Conservation (phyloP, 2,888 invertebrate genomes). For the Eupithecia dodoneata region DNA sequence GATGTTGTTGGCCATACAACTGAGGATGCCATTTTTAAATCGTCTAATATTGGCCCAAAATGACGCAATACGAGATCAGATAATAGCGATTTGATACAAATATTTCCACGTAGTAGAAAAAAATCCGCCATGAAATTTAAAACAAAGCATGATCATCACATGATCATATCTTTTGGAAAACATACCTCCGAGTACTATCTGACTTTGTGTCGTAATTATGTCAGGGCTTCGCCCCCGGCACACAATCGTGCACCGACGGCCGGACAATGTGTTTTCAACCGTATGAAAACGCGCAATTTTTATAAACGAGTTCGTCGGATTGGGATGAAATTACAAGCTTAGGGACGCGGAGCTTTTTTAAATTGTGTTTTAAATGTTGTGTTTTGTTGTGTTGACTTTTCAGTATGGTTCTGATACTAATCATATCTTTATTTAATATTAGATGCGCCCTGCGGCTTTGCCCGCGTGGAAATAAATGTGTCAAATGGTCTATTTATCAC, state of each 20-base stretch:
- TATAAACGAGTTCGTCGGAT: constrained; percentile 51
- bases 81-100: no score
- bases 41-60: no score
- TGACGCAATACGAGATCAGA: no score
- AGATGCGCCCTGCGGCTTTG: no score
- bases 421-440: no score
- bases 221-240: constrained; percentile 45
- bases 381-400: background rate
- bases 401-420: background rate
- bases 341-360: background rate
- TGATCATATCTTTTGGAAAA: background rate
- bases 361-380: background rate
- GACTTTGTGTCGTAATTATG: constrained; percentile 41
- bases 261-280: constrained; percentile 60
- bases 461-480: no score
- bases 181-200: constrained; percentile 4
- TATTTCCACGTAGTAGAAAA: no score
- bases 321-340: background rate
- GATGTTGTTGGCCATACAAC: no score
- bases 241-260: constrained; percentile 35
- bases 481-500: no score
- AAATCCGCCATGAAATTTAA: background rate
- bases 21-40: no score
- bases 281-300: constrained; percentile 62
- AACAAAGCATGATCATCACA: background rate